These are phyloP conservation scores for Eupelmus urozonus DNA, from an alignment of 2,888 invertebrate genomes.

Conservation along the genomic window DNA sequence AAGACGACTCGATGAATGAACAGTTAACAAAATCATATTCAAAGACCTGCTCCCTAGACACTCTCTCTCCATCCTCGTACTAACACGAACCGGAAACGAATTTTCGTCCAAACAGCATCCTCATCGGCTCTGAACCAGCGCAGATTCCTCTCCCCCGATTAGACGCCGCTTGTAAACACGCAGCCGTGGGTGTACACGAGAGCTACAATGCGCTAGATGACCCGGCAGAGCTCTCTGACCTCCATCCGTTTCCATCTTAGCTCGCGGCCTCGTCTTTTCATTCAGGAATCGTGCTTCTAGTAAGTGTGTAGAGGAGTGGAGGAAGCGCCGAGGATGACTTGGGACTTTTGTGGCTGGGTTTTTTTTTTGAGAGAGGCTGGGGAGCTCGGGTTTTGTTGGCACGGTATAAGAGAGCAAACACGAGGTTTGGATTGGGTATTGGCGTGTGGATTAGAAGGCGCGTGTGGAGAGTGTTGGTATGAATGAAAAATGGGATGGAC, in stretches of 20 bases:
- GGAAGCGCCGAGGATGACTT: constrained; percentile 22
- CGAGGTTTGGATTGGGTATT: no score
- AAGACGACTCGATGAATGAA: constrained; percentile 1
- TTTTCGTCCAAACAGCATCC: neutral
- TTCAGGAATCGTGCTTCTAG: neutral
- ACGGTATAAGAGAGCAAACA: no score
- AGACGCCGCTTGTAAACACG: constrained; percentile 74
- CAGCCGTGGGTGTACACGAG: constrained; percentile 64
- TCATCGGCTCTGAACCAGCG: neutral
- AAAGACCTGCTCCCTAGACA: neutral
- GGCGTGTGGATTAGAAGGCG: no score
- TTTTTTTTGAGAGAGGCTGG: no score
- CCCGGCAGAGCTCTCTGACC: constrained; percentile 14
- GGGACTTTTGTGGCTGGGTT: no score
- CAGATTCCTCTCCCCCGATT: constrained; percentile 69
- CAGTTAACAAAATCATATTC: neutral
- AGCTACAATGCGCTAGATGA: constrained; percentile 17
- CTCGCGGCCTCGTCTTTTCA: neutral
- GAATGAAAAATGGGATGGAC: no score
- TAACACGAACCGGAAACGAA: constrained; percentile 24
- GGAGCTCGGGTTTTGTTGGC: no score
- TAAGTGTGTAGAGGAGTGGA: neutral
- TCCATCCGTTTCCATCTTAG: constrained; percentile 27
- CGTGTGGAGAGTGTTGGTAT: no score
- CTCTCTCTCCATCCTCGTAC: no score